Conservation (phyloP, 2,113 vertebrate genomes). For the Hemicordylus capensis region DNA sequence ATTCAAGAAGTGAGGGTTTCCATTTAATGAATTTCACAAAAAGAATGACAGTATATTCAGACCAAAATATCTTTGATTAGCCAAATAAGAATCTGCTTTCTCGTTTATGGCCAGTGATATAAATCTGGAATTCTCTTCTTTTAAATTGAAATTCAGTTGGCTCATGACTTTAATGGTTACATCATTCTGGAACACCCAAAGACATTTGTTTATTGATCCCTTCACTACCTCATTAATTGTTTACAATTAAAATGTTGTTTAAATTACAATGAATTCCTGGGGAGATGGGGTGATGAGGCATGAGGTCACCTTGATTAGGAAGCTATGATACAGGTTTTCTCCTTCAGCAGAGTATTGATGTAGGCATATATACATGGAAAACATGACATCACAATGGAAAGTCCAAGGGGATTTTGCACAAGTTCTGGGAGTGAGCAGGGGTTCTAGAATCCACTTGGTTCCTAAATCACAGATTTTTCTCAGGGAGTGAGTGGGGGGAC, state of each 20-base stretch:
- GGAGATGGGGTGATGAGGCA: conserved; percentile 17
- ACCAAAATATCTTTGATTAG: conserved; percentile 60
- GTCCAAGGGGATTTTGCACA: not conserved
- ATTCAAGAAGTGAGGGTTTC: conserved; percentile 67
- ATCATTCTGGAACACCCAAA: conserved; percentile 28
- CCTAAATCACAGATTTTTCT: too few species aligned
- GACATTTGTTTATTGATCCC: conserved; percentile 42
- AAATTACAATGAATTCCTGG: conserved; percentile 43
- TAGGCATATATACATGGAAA: not conserved
- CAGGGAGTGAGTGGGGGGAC: too few species aligned
- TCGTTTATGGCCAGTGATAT: conserved; percentile 56
- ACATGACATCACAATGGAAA: not conserved
- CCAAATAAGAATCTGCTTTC: conserved; percentile 65
- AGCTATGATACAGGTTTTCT: not conserved
- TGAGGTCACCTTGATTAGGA: conserved; percentile 6
- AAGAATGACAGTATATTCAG: conserved; percentile 65
- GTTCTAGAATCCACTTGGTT: not conserved
- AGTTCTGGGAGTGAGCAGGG: too few species aligned
- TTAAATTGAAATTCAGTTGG: conserved; percentile 30
- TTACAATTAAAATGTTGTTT: conserved; percentile 64
- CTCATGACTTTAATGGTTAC: conserved; percentile 32
- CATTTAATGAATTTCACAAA: conserved; percentile 74
- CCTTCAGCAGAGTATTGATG: conserved; percentile 12
- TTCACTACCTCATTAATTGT: conserved; percentile 58
- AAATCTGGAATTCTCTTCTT: conserved; percentile 56